Percentiles rank a stretch among this genome's conserved stretches.
These are phyloP conservation scores for Orthonyx spaldingii DNA, from an alignment of 2,113 vertebrate genomes.

Conservation along the genomic window DNA sequence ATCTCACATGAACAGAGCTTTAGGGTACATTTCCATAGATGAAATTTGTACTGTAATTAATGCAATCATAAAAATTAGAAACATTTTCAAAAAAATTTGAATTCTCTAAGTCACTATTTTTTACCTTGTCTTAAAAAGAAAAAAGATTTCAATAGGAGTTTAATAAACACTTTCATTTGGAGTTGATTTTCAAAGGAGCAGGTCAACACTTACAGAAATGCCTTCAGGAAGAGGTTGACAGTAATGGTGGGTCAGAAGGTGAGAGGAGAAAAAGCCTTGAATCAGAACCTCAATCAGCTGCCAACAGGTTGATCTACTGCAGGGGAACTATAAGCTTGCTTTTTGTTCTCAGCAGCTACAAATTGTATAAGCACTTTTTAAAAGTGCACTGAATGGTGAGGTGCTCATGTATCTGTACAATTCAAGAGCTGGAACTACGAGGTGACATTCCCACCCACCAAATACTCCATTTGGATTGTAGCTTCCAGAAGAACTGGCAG, in stretches of 20 bases:
- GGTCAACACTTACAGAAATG: background rate
- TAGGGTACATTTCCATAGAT: background rate
- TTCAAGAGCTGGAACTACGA: background rate
- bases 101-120: background rate
- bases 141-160: background rate
- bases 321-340: background rate
- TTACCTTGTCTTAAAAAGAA: background rate
- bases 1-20: background rate
- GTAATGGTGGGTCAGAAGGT: background rate
- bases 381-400: background rate
- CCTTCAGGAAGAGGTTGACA: slow-evolving; percentile 6
- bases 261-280: background rate
- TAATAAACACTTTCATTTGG: background rate
- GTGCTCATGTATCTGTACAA: background rate
- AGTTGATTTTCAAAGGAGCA: slow-evolving; percentile 5
- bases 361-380: background rate
- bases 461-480: background rate
- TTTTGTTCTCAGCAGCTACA: background rate
- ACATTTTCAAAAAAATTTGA: background rate
- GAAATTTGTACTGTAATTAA: background rate
- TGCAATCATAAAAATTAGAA: background rate
- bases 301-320: background rate
- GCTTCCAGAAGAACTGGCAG: background rate
- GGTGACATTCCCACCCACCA: background rate
- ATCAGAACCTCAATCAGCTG: background rate